Conservation (phyloP, 2,113 vertebrate species). For the Anarhynchus alexandrinus region DNA sequence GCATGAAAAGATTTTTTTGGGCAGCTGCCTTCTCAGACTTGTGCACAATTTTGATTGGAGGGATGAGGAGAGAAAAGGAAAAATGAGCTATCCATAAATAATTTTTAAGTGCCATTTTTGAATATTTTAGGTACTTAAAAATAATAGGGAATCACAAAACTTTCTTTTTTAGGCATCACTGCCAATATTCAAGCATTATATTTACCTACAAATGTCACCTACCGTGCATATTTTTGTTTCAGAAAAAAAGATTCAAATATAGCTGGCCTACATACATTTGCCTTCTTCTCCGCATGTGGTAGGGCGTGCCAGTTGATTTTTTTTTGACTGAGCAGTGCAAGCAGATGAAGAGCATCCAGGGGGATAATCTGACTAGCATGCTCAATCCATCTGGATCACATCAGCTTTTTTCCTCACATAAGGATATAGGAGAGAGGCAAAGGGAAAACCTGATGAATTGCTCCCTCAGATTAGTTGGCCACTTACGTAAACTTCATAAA, state of each 20-base stretch:
- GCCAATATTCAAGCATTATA: not conserved
- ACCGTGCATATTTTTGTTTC: not conserved
- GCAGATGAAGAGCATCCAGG: not conserved
- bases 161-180: not conserved
- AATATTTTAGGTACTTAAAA: not conserved
- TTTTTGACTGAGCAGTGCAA: not conserved
- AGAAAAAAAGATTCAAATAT: not conserved
- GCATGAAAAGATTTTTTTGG: not conserved
- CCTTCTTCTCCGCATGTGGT: not conserved
- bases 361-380: not conserved
- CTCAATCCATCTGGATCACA: conserved; percentile 30
- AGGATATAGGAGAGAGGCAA: not conserved
- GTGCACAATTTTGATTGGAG: not conserved
- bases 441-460: not conserved
- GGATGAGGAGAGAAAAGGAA: not conserved
- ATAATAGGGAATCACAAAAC: not conserved
- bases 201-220: not conserved
- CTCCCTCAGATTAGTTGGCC: not conserved
- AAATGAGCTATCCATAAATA: not conserved
- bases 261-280: not conserved
- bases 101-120: not conserved
- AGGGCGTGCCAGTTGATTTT: not conserved
- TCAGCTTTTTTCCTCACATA: not conserved
- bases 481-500: not conserved
- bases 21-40: not conserved